Evolutionary conservation across 2,888 invertebrate species (phyloP), one percentile per base, ranked within the genome.

Genomic region (Andrena chrysosceles): DNA sequence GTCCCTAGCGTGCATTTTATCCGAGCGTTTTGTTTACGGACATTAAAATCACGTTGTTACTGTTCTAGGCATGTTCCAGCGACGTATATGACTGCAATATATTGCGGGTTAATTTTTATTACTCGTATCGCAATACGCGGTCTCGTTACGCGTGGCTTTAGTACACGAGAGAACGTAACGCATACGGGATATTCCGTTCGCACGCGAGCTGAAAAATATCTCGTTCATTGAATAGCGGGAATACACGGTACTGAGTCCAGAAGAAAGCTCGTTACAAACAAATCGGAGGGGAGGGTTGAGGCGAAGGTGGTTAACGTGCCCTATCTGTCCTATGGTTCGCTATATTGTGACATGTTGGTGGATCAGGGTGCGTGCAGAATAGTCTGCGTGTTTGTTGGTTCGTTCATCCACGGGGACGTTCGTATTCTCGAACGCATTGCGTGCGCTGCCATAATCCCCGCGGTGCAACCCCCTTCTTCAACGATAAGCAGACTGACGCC

Each of bases 381-480:
- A 80, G 87, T 64, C 81, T 87, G 88, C 86, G 89, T 89, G 89
- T 90, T 87, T 77, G 80, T 75, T 77, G 54, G 85, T 64, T 85
- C 85, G 76, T 81, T 85, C 87, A 85, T 87, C 85, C 86, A 72
- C 80, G 77, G 81, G 70, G 81, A 79, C 83, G 80, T 78, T 86
- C 82, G 81, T 83, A 86, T 86, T 86, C 86, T 81, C 87, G 84
- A 42, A 91, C 90, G 90, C 89, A 91, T 88, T 90, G 91, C 91
- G 90, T 91, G 89, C 82, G 74, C 83, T 71, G 68, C 83, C 63
- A 74, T 87, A 88, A 88, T 88, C 87, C 87, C 77, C 60, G 7
- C 49, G 63, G 75, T 80, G 67, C 78, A 70, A 64, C 87, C 77
- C 42, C 86, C 71, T 78, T 68, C 74, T 69, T 71, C 77, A 20